A percentile compares a stretch with the other conserved stretches of the same genome.
Evolutionary conservation across 2,797 vertebrate species (phyloP).

Genomic region (Neosilurus mollespiculum): DNA sequence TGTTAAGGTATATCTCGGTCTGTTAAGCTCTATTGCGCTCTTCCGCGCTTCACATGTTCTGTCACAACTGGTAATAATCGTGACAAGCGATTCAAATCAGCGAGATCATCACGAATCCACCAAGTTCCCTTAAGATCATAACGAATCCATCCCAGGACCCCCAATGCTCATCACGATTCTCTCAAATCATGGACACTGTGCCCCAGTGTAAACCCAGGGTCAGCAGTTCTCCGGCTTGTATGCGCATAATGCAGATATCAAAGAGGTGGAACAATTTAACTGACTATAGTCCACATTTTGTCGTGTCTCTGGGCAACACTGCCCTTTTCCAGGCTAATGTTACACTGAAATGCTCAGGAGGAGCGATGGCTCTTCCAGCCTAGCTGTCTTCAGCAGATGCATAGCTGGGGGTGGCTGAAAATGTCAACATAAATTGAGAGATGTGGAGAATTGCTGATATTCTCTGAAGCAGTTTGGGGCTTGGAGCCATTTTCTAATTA

Average conservation of each 20-base stretch:
- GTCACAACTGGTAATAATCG: too few relatives aligned
- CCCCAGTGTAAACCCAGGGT: too few relatives aligned
- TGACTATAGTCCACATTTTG: background rate
- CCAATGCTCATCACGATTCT: too few relatives aligned
- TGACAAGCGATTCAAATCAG: too few relatives aligned
- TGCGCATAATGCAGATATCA: background rate
- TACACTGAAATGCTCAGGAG: background rate
- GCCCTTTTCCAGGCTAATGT: background rate
- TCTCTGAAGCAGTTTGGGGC: background rate
- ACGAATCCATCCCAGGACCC: too few relatives aligned
- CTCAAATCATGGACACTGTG: too few relatives aligned
- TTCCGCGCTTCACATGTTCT: too few relatives aligned
- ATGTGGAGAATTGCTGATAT: background rate
- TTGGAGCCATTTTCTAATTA: background rate
- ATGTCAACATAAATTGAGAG: constrained; percentile 20
- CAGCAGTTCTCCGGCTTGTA: background rate
- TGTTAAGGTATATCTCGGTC: too few relatives aligned
- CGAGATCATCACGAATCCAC: too few relatives aligned
- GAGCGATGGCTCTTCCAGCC: background rate
- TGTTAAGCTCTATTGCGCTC: too few relatives aligned
- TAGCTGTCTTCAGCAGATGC: background rate
- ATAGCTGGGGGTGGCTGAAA: background rate
- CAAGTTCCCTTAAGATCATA: too few relatives aligned
- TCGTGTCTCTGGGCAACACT: background rate
- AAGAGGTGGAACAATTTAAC: background rate